Evolutionary conservation across 2,888 invertebrate species (phyloP).

Genomic region (Lingula anatina): DNA sequence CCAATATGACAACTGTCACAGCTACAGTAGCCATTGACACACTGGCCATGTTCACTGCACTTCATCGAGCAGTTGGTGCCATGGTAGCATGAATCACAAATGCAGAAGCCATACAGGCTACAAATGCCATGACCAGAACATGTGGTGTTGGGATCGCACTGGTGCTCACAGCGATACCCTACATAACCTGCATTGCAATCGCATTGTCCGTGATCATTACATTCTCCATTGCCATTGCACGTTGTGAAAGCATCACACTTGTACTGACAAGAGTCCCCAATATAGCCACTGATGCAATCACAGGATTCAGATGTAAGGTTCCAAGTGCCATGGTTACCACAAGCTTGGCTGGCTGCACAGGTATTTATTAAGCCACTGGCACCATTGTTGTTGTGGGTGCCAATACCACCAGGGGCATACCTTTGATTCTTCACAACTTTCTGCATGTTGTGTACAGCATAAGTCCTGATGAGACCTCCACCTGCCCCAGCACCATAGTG

Average conservation of each 20-base stretch:
- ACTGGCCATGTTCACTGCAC: constrained; percentile 23
- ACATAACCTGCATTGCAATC: constrained; percentile 22
- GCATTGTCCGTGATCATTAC: constrained; percentile 21
- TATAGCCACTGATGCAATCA: constrained; percentile 18
- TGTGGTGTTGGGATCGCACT: constrained; percentile 16
- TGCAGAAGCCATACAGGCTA: constrained; percentile 22
- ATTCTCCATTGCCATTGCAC: constrained; percentile 21
- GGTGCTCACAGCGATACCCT: constrained; percentile 23
- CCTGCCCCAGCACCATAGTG: constrained; percentile 28
- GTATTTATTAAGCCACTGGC: too few relatives aligned
- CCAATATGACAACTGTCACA: constrained; percentile 29
- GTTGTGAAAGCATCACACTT: constrained; percentile 13
- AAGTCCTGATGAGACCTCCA: constrained; percentile 25
- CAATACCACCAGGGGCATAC: constrained; percentile 7
- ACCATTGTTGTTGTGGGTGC: too few relatives aligned
- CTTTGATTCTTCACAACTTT: constrained; percentile 17
- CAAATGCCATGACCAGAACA: constrained; percentile 28
- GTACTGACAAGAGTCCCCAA: constrained; percentile 29
- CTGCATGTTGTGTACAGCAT: constrained; percentile 14
- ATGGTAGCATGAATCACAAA: constrained; percentile 30
- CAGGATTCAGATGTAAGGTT: constrained; percentile 10
- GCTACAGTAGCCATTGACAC: constrained; percentile 19
- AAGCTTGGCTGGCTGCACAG: too few relatives aligned
- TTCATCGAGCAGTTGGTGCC: constrained; percentile 21
- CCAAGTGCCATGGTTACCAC: constrained; percentile 22